A percentile compares a stretch with the other conserved stretches of the same genome.
phyloP scores from a whole-genome alignment of 2,888 invertebrate species.

The Notodonta ziczac region DNA sequence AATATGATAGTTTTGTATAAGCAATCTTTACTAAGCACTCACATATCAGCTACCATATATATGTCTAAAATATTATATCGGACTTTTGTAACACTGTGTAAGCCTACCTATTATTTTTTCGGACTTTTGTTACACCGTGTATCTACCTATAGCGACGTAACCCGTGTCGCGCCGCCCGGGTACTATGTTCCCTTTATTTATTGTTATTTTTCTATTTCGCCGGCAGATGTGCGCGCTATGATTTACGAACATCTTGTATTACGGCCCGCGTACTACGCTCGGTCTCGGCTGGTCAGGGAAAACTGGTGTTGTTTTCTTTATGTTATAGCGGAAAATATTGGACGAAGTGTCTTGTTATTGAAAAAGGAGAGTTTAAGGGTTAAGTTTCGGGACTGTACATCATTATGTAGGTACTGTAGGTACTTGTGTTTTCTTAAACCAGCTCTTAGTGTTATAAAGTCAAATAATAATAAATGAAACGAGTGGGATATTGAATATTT shows the following conservation, averaged over 20 bases:
- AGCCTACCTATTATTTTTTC: neutral
- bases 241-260: slow-evolving; percentile 79
- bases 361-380: neutral
- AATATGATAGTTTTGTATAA: no score
- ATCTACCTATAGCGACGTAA: slow-evolving; percentile 7
- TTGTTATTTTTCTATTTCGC: slow-evolving; percentile 85
- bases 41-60: no score
- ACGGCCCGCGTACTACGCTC: slow-evolving; percentile 66
- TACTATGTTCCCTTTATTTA: slow-evolving; percentile 74
- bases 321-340: neutral
- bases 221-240: slow-evolving; percentile 80
- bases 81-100: neutral
- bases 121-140: neutral
- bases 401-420: no score
- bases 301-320: neutral
- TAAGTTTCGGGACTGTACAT: no score
- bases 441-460: no score
- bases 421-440: no score
- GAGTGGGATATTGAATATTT: no score
- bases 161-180: slow-evolving; percentile 36
- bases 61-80: no score
- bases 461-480: no score
- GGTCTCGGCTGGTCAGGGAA: slow-evolving; percentile 44
- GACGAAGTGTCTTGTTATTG: neutral
- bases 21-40: no score